These are phyloP conservation scores for Palythoa grandis DNA, from an alignment of 92 coral and sea anemone species.

Conservation along the genomic window DNA sequence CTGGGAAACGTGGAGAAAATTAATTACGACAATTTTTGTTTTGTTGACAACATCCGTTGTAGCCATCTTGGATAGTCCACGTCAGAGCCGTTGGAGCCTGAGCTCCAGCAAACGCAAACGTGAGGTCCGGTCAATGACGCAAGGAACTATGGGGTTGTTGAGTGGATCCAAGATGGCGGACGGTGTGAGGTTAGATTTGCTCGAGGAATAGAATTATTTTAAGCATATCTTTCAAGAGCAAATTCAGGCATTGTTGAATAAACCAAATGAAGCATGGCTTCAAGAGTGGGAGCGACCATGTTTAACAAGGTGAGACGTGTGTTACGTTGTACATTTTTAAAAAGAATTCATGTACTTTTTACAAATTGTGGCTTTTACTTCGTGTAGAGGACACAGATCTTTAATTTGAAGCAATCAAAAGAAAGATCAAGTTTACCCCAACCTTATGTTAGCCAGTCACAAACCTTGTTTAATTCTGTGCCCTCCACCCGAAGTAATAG, in stretches of 20 bases:
- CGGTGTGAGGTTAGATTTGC: neutral
- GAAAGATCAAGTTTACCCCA: too few species aligned
- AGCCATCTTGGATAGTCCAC: constrained; percentile 44
- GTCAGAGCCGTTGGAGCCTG: constrained; percentile 38
- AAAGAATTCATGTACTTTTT: too few species aligned
- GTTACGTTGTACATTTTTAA: neutral
- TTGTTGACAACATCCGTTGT: too few species aligned
- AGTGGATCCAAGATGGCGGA: constrained; percentile 27
- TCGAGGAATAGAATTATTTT: neutral
- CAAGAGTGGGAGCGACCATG: constrained; percentile 14
- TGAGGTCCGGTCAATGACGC: neutral
- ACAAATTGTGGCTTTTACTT: too few species aligned
- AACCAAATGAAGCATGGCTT: constrained; percentile 18
- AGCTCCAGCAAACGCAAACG: neutral
- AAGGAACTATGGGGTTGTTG: constrained; percentile 15
- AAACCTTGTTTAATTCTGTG: too few species aligned
- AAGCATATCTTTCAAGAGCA: neutral
- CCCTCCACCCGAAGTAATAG: too few species aligned
- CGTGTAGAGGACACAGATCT: too few species aligned
- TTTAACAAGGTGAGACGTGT: constrained; percentile 14
- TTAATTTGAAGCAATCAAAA: too few species aligned
- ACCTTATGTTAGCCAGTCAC: too few species aligned
- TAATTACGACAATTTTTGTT: neutral
- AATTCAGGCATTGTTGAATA: neutral
- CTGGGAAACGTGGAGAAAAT: constrained; percentile 2